Evolutionary conservation across 2,797 vertebrate genomes (phyloP), one percentile per base, ranked within the genome.

Genomic region (Microctenopoma stevenorrisi): DNA sequence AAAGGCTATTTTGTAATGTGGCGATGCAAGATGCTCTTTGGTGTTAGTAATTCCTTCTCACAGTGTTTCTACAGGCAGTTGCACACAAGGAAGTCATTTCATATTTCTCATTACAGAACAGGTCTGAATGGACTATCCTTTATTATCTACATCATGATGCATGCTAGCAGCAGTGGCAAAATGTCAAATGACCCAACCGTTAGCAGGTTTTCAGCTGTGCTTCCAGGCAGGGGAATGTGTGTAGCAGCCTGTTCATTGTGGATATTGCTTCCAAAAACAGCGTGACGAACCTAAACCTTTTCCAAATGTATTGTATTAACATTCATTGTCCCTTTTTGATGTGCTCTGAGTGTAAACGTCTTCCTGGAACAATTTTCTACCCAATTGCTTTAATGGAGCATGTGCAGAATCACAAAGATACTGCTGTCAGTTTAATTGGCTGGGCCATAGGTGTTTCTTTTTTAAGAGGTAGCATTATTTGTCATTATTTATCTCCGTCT

Each of bases 301-400:
- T 35, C 50, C 13, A 30, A 54, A 38, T 38, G 7, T 0, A 43
- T 43, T 43, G 0, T 11, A 16, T 54, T 2, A 46, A 50, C 37
- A 22, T 22, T 22, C 1, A 22, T 22, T 25, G 46, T 14, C 5
- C 2, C 22, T 40, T 48, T 53, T 18, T 37, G 30, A 46, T 22
- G 59, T 52, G 49, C 54, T 48, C 37, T 43, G 42, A 54, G 38
- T 59, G n/a, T 64, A 51, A 16, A 52, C 25, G 49, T 26, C 35
- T 50, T 74, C 28, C 28, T n/a, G 2, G 35, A 40, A 51, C 14
- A 13, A 4, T n/a, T 2, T 59, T 11, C 59, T 3, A 13, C 61
- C 26, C 3, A 46, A 26, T 15, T 14, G 44, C 43, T 72, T 40
- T 52, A 55, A 64, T 48, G 54, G 9, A 68, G 2, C 30, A 47